Conservation (phyloP, 2,888 invertebrate species). For the Pterobdella sp. region DNA sequence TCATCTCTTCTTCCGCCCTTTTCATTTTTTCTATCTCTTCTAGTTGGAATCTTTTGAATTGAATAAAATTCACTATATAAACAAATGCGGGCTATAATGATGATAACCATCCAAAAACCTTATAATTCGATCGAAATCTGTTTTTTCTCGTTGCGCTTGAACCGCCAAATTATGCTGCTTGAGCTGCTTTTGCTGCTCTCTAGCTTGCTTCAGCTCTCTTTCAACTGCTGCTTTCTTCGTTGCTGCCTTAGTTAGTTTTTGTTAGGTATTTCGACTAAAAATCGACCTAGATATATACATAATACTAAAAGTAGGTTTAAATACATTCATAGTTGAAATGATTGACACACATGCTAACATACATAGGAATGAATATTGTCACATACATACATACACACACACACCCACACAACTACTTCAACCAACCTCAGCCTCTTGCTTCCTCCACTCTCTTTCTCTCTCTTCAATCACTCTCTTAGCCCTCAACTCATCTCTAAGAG, state of each 20-base stretch:
- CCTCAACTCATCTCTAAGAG: conserved; percentile 49
- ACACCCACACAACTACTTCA: too few species aligned
- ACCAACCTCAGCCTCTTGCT: background rate
- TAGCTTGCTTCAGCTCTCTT: conserved; percentile 46
- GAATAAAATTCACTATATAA: too few species aligned
- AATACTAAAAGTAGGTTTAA: too few species aligned
- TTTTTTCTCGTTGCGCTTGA: conserved; percentile 50
- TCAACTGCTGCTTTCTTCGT: conserved; percentile 48
- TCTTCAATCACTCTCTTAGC: conserved; percentile 51
- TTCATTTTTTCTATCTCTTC: background rate
- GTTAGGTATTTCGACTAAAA: too few species aligned
- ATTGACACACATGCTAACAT: too few species aligned
- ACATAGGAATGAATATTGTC: too few species aligned
- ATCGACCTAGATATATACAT: too few species aligned
- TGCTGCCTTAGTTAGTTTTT: conserved; percentile 47
- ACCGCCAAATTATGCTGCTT: conserved; percentile 51
- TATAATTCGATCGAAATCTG: conserved; percentile 51
- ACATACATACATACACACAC: too few species aligned
- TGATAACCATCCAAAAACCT: conserved; percentile 38
- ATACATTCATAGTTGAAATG: too few species aligned
- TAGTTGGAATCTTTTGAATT: background rate
- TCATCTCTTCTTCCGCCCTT: background rate
- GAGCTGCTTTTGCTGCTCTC: conserved; percentile 48
- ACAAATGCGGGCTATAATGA: too few species aligned
- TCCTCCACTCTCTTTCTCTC: conserved; percentile 49